Base-by-base conservation (phyloP, 2,797 vertebrate genomes). In the Falco concolor region DNA sequence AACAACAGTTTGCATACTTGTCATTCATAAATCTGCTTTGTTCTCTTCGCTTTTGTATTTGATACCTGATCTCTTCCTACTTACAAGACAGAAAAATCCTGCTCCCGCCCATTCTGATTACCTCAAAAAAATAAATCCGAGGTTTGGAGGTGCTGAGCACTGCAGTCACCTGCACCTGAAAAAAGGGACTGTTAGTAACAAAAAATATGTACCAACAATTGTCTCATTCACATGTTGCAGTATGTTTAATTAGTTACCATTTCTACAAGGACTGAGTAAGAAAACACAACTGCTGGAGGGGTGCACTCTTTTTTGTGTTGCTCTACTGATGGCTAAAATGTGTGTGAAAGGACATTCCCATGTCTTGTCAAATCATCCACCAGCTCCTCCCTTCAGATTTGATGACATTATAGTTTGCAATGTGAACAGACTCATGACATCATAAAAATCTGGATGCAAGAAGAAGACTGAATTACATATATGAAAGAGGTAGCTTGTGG, bases 1-100 rank as follows among this genome's bases (percentile, higher is more conserved):
- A 65, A 24, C 91, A 89, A 80, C 74, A 87, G 90, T 95, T 90
- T 93, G 87, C 80, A 90, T 77, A 94, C 93, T 74, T 94, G 88
- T 93, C 95, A 80, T 67, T 96, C 90, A 47, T 82, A 89, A 89
- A 89, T 96, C 74, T 5, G 5, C 70, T 87, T 79, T 83, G 24
- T 70, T 79, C 72, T 72, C 18, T 87, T 84, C 47, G 69, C 38
- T 86, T 87, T 49, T 40, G 10, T 59, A 12, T 88, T 94, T 94
- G 92, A 85, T 88, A 57, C 40, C 8, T 53, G 32, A 73, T 95
- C 34, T 79, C 42, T 70, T 88, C 52, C 28, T 64, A 1, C 45
- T 38, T 82, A 36, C 0, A 0, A 47, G 52, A 68, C 45, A 82
- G 44, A 87, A 53, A 21, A 84, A 23, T 44, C 22, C 28, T 57